Evolutionary conservation across 2,113 vertebrate genomes (phyloP).

Genomic region (Neotragus moschatus): DNA sequence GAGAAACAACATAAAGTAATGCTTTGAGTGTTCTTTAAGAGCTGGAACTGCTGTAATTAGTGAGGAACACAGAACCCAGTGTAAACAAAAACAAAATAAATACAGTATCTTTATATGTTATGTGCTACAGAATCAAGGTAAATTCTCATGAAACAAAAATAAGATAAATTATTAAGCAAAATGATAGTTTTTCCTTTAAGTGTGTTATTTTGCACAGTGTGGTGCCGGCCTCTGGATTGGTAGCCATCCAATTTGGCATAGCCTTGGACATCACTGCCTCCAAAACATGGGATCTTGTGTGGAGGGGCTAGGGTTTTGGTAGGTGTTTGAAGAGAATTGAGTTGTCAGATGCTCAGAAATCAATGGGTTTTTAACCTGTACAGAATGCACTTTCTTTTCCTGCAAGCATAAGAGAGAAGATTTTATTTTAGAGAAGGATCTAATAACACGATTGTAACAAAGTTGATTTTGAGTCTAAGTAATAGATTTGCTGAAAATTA

Average conservation of each 20-base stretch:
- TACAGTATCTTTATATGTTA: neutral
- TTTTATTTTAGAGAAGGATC: conserved; percentile 27
- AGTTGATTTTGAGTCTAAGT: conserved; percentile 7
- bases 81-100: conserved; percentile 4
- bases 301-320: neutral
- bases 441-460: conserved; percentile 33
- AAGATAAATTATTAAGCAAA: neutral
- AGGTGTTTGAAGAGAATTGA: neutral
- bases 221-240: neutral
- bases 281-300: neutral
- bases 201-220: neutral
- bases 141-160: neutral
- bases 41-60: neutral
- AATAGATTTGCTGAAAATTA: conserved; percentile 6
- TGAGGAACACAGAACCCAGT: neutral
- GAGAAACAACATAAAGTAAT: neutral
- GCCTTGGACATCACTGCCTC: neutral
- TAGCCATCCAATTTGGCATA: neutral
- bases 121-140: neutral
- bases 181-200: neutral
- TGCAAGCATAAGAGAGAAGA: neutral
- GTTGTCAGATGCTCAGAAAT: neutral
- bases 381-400: neutral
- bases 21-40: neutral
- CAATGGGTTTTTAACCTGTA: neutral